Conservation (phyloP, 1,140 invertebrate genomes). For the Rhopalosiphum maidis region DNA sequence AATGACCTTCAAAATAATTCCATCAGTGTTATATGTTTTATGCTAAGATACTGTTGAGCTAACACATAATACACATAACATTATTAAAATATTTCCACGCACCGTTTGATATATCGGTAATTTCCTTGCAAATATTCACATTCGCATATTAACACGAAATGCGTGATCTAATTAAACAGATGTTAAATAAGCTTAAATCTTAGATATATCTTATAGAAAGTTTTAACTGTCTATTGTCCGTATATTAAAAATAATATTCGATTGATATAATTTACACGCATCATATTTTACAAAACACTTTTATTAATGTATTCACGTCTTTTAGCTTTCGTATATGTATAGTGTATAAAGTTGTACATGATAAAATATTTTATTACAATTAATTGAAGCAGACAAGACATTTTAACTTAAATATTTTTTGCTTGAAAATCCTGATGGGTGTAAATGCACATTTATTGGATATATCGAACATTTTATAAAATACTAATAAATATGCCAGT, state of each 20-base stretch:
- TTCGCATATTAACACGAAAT: neutral
- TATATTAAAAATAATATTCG: neutral
- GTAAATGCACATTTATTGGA: neutral
- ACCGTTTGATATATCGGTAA: neutral
- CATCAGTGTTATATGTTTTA: neutral
- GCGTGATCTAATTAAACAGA: neutral
- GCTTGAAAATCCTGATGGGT: neutral
- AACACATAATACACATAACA: neutral
- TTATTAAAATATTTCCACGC: neutral
- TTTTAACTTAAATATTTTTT: too few relatives aligned
- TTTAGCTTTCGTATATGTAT: neutral
- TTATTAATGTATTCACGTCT: neutral
- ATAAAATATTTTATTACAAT: neutral
- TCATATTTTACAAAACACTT: neutral
- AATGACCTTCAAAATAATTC: slow-evolving; percentile 28
- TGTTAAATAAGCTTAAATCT: neutral
- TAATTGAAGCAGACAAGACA: neutral
- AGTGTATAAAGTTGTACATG: neutral
- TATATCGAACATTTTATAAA: neutral
- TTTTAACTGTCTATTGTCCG: neutral
- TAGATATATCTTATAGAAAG: neutral
- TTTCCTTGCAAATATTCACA: neutral
- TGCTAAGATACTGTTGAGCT: neutral
- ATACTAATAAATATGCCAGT: neutral
- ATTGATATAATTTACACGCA: neutral